phyloP scores from a whole-genome alignment of 2,888 invertebrate genomes.

The Conistra vaccinii region DNA sequence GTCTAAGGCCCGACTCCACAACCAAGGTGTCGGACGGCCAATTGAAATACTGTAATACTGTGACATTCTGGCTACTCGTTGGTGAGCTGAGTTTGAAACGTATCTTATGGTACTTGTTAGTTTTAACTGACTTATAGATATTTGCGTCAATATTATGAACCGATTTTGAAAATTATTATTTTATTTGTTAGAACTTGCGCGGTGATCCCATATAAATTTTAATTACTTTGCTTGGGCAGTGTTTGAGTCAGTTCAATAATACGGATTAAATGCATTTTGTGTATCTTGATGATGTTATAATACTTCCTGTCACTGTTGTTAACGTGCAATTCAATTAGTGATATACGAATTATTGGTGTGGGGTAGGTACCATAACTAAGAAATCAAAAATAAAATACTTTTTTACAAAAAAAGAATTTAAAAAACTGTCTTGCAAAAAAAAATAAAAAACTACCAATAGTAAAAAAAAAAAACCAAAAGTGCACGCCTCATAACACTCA shows the following conservation, averaged over 20 bases:
- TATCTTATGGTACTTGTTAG: background rate
- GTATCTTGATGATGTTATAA: background rate
- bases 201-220: no score
- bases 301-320: background rate
- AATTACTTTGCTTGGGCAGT: background rate
- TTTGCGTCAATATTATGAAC: background rate
- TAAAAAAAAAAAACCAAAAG: no score
- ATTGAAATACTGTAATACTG: background rate
- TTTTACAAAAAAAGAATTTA: no score
- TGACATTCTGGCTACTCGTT: background rate
- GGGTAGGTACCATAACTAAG: background rate
- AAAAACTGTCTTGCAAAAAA: no score
- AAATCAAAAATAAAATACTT: no score
- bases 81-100: background rate
- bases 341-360: background rate
- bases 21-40: background rate
- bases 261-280: background rate
- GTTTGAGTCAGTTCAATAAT: background rate
- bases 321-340: background rate
- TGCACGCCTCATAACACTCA: no score
- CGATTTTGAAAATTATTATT: no score
- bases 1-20: background rate
- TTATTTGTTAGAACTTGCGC: no score
- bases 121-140: background rate
- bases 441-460: no score